phyloP scores from a whole-genome alignment of 2,113 vertebrate species.

The Myiopsitta monachus region DNA sequence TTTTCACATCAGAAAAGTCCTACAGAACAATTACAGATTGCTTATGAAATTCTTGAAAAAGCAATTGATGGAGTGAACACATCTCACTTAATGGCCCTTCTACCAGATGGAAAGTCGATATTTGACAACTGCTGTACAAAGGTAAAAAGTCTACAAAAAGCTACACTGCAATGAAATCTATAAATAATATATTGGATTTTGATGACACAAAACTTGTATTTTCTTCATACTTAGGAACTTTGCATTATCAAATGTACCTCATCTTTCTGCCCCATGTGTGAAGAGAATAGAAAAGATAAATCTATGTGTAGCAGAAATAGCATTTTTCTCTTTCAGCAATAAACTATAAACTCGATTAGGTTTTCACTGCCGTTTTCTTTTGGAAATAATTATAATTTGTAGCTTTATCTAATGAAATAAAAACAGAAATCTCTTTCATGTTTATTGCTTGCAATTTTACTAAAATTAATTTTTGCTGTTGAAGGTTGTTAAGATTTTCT shows the following conservation, averaged over 20 bases:
- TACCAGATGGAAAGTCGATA: constrained; percentile 67
- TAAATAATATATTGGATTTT: background rate
- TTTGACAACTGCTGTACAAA: constrained; percentile 78
- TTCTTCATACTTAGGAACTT: background rate
- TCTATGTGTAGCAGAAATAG: background rate
- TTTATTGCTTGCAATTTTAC: background rate
- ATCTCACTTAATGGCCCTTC: constrained; percentile 40
- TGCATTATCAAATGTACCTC: background rate
- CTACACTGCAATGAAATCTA: background rate
- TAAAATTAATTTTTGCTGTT: background rate
- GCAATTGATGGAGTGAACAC: constrained; percentile 73
- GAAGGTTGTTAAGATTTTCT: background rate
- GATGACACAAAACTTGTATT: background rate
- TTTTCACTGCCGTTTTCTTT: background rate
- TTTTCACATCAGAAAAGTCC: constrained; percentile 75
- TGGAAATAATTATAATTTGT: background rate
- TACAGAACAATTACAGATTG: constrained; percentile 75
- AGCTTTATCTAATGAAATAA: background rate
- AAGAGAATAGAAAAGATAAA: background rate
- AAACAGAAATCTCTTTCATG: background rate
- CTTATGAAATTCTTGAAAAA: constrained; percentile 77
- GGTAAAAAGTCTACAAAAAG: constrained; percentile 72
- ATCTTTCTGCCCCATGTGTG: background rate
- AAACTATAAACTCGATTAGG: background rate
- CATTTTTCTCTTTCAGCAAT: background rate